Base-by-base conservation (phyloP, 2,797 vertebrate species). In the Myotis findleyi region DNA sequence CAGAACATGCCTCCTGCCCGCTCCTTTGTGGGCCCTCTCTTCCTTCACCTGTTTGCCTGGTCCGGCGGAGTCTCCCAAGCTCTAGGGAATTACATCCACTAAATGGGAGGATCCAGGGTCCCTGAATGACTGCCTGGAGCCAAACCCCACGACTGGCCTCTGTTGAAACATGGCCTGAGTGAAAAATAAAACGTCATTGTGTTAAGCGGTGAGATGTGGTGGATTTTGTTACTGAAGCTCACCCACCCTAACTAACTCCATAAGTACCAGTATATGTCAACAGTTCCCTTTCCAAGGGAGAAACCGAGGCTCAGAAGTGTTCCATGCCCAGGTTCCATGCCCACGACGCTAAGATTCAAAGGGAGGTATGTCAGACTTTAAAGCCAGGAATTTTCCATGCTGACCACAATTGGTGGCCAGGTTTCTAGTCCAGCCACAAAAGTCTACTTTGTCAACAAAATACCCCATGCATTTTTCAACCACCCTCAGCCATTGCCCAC, bases 101-200 rank as follows among this genome's bases (percentile, higher is more conserved):
- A 76, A 80, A 68, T 25, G n/a, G 64, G 83, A 95, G 25, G 30
- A 55, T 51, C 36, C 25, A 47, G 21, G 38, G 12, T 89, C 44
- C 62, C 51, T 4, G 11, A 84, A 80, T 30, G 59, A 51, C 21
- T 49, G 11, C 51, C 77, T 20, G 53, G 12, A 77, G 11, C 55
- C 57, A 86, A 71, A 44, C 2, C 17, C 41, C 27, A 76, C 17
- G 47, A 41, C 33, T 71, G 57, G 51, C 16, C 17, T 14, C 25
- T 27, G 57, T 3, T 83, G 10, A 53, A 44, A 3, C 33, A 11
- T 66, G 49, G 44, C 17, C 18, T 87, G 57, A 73, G 27, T 44
- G 16, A 83, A 49, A 93, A 94, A 87, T 73, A 83, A 91, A 89
- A 53, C 4, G 20, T 88, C 16, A n/a, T 47, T 93, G 38, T 47